These are phyloP conservation scores for Rhabdornis inornatus DNA, from an alignment of 2,113 vertebrate species.

Conservation along the genomic window DNA sequence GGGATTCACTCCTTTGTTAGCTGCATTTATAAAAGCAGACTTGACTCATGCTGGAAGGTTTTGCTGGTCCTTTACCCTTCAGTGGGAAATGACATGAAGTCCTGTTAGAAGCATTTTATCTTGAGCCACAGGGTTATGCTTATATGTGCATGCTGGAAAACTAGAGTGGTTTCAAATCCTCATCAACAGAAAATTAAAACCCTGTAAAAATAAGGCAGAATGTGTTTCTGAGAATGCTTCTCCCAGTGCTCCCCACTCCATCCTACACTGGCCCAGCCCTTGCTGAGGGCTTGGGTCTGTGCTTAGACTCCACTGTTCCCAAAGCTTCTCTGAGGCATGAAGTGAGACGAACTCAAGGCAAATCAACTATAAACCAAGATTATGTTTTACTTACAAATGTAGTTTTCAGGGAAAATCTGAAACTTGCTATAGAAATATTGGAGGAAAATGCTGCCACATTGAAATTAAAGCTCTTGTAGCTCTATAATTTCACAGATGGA, in stretches of 20 bases:
- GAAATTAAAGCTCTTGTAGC: neutral
- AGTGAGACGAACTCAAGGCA: neutral
- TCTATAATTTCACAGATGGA: neutral
- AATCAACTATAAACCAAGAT: neutral
- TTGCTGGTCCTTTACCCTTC: constrained; percentile 45
- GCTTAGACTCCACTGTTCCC: neutral
- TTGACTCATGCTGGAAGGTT: constrained; percentile 46
- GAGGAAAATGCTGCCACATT: neutral
- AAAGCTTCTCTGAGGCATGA: neutral
- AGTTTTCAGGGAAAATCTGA: neutral
- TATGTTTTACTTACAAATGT: neutral
- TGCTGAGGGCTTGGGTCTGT: neutral
- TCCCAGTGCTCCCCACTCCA: neutral
- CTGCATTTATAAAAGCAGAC: constrained; percentile 19
- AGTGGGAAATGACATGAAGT: neutral
- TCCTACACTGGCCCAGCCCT: neutral
- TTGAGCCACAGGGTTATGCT: neutral
- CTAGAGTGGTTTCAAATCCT: neutral
- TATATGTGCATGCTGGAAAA: neutral
- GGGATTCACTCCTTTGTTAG: constrained; percentile 45
- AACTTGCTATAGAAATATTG: neutral
- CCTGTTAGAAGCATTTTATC: neutral
- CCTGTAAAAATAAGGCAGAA: neutral
- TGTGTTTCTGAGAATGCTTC: neutral
- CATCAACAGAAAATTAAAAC: neutral